Base-by-base conservation (phyloP, 1,140 invertebrate species). In the Drosophila lowei region DNA sequence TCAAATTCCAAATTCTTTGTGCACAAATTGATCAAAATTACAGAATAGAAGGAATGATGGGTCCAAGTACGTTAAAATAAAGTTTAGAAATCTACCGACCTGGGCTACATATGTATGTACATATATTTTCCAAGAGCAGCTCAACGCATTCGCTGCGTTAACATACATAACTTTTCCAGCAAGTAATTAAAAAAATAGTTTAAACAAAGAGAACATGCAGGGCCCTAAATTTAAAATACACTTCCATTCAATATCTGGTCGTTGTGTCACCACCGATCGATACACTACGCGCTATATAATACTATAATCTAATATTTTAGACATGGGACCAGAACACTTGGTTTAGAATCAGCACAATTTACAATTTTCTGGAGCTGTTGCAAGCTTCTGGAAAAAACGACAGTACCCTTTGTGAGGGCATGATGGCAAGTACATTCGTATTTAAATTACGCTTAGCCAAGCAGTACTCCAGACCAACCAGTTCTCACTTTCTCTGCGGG, bases 361-460 rank as follows among this genome's bases (percentile, higher is more conserved):
- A 23, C 2, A 23, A 23, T 4, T 4, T 23, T 23, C 4, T 23
- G 23, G 23, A 23, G 23, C 4, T 0, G 23, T 5, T 30, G 7
- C 28, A 7, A 8, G 28, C 7, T 30, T 8, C 8, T 3, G 1
- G 7, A 0, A 25, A 25, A 25, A 25, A 25, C 23, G 23, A 30
- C 30, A 13, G 11, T 38, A 13, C 11, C 4, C 11, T 38, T 38
- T 38, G 34, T 11, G 0, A 38, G 34, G 34, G 34, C 34, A 38
- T 38, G 34, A 38, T 11, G 34, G 3, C 53, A 70, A 70, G 46
- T 63, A 47, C 43, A 67, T 42, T 47, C 48, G 9, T 41, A 48
- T 41, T 74, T 62, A 78, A 56, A 71, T 77, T 81, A 34, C 58
- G 80, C 81, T 77, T 79, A 74, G 61, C 30, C 65, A 74, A 71